Conservation (phyloP, 2,113 vertebrate species). For the Oreocharis arfaki region DNA sequence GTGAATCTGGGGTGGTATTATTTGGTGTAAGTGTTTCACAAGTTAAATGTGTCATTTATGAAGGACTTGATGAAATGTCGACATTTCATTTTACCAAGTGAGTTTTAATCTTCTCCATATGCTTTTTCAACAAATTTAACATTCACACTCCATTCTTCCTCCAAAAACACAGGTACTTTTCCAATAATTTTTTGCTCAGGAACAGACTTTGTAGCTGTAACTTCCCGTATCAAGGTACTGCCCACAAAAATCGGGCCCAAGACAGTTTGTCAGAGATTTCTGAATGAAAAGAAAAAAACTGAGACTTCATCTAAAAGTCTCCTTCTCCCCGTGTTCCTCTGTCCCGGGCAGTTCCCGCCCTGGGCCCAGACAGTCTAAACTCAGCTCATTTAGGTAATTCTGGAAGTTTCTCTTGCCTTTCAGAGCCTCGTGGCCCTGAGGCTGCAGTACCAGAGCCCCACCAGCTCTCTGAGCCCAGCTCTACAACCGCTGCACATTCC, state of each 20-base stretch:
- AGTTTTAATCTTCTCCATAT: neutral
- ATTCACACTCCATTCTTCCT: neutral
- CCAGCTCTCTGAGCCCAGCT: neutral
- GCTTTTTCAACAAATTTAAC: neutral
- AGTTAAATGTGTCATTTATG: neutral
- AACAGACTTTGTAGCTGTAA: neutral
- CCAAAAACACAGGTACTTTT: neutral
- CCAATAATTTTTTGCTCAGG: neutral
- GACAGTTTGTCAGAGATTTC: neutral
- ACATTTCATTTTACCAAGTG: neutral
- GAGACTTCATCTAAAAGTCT: neutral
- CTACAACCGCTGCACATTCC: fast-evolving
- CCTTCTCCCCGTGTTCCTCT: neutral
- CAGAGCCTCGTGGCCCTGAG: neutral
- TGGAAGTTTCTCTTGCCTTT: neutral
- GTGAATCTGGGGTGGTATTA: neutral
- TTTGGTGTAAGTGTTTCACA: neutral
- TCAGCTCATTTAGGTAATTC: neutral
- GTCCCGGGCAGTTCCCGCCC: neutral
- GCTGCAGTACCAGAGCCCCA: neutral
- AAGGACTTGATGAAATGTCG: neutral
- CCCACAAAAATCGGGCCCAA: neutral
- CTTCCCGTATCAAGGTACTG: fast-evolving
- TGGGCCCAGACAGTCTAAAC: neutral
- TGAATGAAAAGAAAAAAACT: neutral